These are phyloP conservation scores for Muscina levida DNA, from an alignment of 2,888 invertebrate species.

Conservation along the genomic window DNA sequence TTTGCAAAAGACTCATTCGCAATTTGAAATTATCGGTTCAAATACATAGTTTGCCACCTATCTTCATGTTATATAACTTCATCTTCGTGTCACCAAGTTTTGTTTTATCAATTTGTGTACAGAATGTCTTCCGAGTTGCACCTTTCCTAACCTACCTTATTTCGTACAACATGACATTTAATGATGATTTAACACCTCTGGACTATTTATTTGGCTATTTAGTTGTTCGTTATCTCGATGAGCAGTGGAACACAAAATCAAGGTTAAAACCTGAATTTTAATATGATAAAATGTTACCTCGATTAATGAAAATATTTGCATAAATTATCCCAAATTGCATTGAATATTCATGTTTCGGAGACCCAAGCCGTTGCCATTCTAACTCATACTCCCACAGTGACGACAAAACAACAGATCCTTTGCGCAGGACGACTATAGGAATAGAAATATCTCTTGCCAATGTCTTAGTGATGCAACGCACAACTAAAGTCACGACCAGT, in stretches of 20 bases:
- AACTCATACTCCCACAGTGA: conserved; percentile 23
- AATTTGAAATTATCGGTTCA: too few species aligned
- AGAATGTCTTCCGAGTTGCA: too few species aligned
- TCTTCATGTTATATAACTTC: too few species aligned
- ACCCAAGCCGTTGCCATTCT: conserved; percentile 38
- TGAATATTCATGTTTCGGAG: conserved; percentile 78
- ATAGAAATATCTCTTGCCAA: neutral
- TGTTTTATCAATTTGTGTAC: too few species aligned
- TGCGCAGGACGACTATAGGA: conserved; percentile 62
- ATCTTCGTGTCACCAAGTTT: too few species aligned
- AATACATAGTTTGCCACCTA: too few species aligned
- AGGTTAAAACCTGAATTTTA: conserved; percentile 67
- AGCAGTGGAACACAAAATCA: conserved; percentile 60
- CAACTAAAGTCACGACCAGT: conserved; percentile 5
- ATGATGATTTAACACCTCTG: too few species aligned
- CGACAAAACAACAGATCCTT: conserved; percentile 48
- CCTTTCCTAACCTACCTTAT: too few species aligned
- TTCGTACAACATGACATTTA: too few species aligned
- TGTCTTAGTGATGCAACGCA: conserved; percentile 30
- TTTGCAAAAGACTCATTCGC: too few species aligned
- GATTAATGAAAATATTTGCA: conserved; percentile 79
- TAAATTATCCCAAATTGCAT: conserved; percentile 79
- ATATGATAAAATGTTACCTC: conserved; percentile 72
- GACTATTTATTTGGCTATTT: conserved; percentile 50
- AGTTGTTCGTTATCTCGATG: conserved; percentile 39